phyloP scores from a whole-genome alignment of 2,888 invertebrate species.

The Odontothrips loti region DNA sequence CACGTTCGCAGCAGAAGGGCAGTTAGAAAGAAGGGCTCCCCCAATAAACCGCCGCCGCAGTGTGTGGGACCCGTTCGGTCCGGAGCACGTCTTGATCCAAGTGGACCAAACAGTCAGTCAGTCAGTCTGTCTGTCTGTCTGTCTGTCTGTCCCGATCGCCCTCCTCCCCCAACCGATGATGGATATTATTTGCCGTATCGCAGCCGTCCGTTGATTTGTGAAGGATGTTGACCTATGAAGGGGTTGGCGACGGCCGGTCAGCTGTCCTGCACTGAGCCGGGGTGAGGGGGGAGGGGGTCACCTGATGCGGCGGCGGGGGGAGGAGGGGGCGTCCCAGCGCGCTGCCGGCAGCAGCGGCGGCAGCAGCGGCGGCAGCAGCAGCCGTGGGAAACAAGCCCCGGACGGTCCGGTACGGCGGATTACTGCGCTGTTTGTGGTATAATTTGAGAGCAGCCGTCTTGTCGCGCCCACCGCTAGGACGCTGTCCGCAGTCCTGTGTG shows the following conservation, averaged over 20 bases:
- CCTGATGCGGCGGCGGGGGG: neutral
- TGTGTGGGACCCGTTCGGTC: no score
- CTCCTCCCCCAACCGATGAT: neutral
- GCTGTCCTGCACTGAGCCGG: neutral
- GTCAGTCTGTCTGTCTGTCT: no score
- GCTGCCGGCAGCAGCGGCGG: no score
- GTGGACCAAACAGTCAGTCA: no score
- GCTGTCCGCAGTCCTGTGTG: neutral
- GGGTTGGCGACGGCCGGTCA: neutral
- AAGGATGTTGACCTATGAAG: no score
- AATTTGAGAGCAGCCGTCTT: conserved; percentile 1
- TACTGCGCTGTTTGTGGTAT: neutral
- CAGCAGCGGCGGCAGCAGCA: no score
- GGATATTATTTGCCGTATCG: neutral
- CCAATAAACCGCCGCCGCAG: no score
- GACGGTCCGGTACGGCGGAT: neutral
- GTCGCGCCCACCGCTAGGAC: neutral
- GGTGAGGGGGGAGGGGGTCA: conserved; percentile 3
- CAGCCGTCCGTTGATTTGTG: no score
- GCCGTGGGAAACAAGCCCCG: neutral
- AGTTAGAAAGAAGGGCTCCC: no score
- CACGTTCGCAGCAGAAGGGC: no score
- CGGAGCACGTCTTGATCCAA: no score
- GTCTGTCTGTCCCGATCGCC: no score
- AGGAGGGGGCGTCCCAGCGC: neutral